Evolutionary conservation across 2,888 invertebrate species (phyloP).

Genomic region (Drosophila aldrichi): DNA sequence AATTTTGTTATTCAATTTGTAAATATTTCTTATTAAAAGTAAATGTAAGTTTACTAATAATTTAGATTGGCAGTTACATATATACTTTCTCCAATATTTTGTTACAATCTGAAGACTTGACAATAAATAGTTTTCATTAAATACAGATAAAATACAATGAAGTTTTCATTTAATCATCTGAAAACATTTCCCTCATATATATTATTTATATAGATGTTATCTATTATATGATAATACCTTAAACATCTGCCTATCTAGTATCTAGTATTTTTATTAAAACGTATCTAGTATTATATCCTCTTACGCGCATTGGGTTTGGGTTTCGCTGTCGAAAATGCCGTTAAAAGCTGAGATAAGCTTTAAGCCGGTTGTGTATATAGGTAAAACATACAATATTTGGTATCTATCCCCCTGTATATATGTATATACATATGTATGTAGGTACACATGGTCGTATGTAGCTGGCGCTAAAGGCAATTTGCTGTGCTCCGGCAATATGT

Average conservation of each 20-base stretch:
- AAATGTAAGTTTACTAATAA: too few species aligned
- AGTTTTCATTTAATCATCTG: not conserved
- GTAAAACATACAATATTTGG: too few species aligned
- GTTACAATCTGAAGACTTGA: too few species aligned
- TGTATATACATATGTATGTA: too few species aligned
- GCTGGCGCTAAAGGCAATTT: slow-evolving; percentile 24
- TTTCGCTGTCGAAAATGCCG: not conserved
- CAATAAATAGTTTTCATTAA: too few species aligned
- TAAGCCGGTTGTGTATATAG: not conserved
- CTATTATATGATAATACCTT: too few species aligned
- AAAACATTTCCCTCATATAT: not conserved
- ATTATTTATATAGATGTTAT: not conserved
- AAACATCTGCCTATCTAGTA: not conserved
- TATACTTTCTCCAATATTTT: too few species aligned
- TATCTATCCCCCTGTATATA: too few species aligned
- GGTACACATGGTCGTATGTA: not conserved
- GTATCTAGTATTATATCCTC: not conserved
- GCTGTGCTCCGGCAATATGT: slow-evolving; percentile 16
- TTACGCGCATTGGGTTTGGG: not conserved
- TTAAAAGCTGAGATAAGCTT: slow-evolving; percentile 3
- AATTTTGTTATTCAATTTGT: too few species aligned
- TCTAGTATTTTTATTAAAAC: not conserved
- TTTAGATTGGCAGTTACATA: too few species aligned
- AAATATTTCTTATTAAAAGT: too few species aligned
- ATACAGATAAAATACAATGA: not conserved